These are phyloP conservation scores for Aplysia californica DNA, from an alignment of 1,140 invertebrate genomes.

Conservation along the genomic window DNA sequence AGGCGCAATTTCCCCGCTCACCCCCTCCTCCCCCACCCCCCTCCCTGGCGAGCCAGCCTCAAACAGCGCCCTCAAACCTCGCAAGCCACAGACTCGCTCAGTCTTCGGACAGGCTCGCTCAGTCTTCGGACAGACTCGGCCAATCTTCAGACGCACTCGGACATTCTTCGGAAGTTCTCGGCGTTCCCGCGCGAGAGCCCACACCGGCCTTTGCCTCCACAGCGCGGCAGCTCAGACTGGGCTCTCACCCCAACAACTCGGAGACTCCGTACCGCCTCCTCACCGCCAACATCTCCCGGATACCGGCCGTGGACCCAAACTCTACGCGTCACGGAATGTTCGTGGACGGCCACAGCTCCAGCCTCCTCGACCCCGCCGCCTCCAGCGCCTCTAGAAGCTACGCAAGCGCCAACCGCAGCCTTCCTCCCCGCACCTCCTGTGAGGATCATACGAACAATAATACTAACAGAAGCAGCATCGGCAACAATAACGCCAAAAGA, in stretches of 20 bases:
- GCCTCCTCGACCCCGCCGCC: not conserved
- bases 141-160: not conserved
- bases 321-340: constrained; percentile 14
- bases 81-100: not conserved
- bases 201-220: not conserved
- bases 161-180: not conserved
- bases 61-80: not conserved
- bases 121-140: not conserved
- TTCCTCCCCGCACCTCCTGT: too few species aligned
- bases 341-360: not conserved
- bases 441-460: too few species aligned
- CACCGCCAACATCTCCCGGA: not conserved
- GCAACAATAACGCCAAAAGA: not conserved
- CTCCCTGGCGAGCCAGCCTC: not conserved
- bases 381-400: not conserved
- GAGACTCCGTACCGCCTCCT: not conserved
- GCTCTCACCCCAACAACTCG: not conserved
- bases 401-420: not conserved
- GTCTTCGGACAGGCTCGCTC: not conserved
- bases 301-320: not conserved
- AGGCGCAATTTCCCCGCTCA: too few species aligned
- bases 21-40: not conserved
- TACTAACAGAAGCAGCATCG: not conserved
- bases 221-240: not conserved
- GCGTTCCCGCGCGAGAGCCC: too few species aligned